phyloP scores from a whole-genome alignment of 2,797 vertebrate genomes.

The Heteromormyrus szaboi region DNA sequence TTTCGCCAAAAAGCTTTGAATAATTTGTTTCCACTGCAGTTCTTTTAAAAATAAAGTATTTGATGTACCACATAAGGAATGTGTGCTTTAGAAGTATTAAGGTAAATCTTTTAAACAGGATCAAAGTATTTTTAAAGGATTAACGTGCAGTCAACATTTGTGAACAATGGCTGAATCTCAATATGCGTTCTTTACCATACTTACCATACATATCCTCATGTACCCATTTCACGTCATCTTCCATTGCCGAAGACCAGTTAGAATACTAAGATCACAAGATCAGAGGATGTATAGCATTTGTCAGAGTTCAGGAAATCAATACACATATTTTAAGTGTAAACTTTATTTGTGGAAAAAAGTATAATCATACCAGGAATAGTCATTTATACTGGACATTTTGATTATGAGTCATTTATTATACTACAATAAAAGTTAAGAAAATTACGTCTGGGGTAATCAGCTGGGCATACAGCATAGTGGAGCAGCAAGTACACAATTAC shows the following conservation, averaged over 20 bases:
- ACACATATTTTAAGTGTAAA: neutral
- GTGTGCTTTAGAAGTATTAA: neutral
- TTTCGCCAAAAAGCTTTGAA: neutral
- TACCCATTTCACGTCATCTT: neutral
- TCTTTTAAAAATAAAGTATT: neutral
- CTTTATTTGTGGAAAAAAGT: neutral
- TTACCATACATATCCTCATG: neutral
- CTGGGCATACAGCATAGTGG: neutral
- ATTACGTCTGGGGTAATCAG: neutral
- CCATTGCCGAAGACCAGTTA: neutral
- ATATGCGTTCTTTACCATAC: neutral
- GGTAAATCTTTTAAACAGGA: neutral
- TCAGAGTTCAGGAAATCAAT: neutral
- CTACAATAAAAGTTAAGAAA: neutral
- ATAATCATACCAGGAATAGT: neutral
- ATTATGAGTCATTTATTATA: neutral
- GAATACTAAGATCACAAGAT: neutral
- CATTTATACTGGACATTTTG: neutral
- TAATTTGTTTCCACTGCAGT: constrained; percentile 14
- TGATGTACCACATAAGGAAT: neutral
- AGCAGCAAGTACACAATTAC: neutral
- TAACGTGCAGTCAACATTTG: neutral
- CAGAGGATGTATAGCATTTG: neutral
- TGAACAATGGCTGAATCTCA: neutral
- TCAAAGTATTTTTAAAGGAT: neutral